These are phyloP conservation scores for Apis florea DNA, from an alignment of 1,140 invertebrate species.

Conservation along the genomic window DNA sequence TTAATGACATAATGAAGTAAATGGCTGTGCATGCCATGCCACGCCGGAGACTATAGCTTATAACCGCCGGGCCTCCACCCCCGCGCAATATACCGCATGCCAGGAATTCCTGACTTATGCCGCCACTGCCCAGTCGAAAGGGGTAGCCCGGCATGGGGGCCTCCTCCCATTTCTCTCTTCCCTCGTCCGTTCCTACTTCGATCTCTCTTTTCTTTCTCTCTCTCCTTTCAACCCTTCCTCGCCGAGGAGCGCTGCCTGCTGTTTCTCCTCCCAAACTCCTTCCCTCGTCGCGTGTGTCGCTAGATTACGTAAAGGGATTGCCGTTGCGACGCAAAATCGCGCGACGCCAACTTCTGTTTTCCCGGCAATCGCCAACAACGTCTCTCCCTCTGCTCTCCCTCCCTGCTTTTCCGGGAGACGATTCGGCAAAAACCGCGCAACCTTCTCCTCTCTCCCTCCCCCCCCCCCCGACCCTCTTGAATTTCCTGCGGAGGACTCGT, in stretches of 20 bases:
- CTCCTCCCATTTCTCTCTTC: neutral
- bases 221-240: neutral
- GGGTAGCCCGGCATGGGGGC: conserved; percentile 55
- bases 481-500: conserved; percentile 33
- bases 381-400: neutral
- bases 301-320: conserved; percentile 57
- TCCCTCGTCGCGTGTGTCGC: neutral
- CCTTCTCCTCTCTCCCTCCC: too few species aligned
- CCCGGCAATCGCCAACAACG: conserved; percentile 56
- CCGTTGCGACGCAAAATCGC: neutral
- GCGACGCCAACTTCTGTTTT: conserved; percentile 56
- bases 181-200: neutral
- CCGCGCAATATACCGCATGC: conserved; percentile 79
- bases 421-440: conserved; percentile 50
- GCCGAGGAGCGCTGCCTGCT: neutral
- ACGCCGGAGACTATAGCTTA: conserved; percentile 77
- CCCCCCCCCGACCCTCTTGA: conserved; percentile 23
- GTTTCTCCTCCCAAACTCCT: conserved; percentile 2
- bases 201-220: neutral
- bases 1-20: conserved; percentile 82
- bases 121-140: conserved; percentile 74
- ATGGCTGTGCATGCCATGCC: conserved; percentile 80
- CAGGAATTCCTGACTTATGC: conserved; percentile 80
- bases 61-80: conserved; percentile 73
- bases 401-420: conserved; percentile 36